Evolutionary conservation across 2,888 invertebrate genomes (phyloP), one percentile per base, ranked within the genome.

Genomic region (Saturnia japonica): DNA sequence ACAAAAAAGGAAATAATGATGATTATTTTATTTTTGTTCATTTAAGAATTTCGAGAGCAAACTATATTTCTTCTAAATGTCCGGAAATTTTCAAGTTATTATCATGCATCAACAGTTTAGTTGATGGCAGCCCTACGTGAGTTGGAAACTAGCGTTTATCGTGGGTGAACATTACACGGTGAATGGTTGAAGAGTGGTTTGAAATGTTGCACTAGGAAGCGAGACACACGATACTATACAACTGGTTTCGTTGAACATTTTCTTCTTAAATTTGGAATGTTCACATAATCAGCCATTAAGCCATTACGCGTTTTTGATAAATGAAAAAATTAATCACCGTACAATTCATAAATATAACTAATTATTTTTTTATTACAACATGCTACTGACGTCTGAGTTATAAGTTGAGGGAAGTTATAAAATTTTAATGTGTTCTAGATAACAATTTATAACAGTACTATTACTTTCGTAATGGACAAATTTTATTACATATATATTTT

Each of bases 141-240:
- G 34, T 40, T 8, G n/a, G 25, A 16, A 71, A 72, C 71, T 73
- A 72, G 71, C 71, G 70, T 42, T 25, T n/a, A 66, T 40, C 14
- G 40, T 45, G n/a, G 67, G 64, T 47, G 67, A 47, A 67, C 43
- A 79, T 77, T 78, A 74, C 72, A 78, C 78, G 74, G 78, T 77
- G 77, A 79, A 71, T 74, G 78, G 71, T 67, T 71, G 73, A 73
- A 70, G 76, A 77, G 77, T 77, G 73, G 80, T 82, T 81, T 80
- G 76, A 83, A 84, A 84, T 78, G 78, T 78, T 79, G 78, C 78
- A 79, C 76, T 75, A 82, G 81, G 80, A 82, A 82, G 78, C 73
- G 34, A 64, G 64, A 34, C 64, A 34, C 64, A 22, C 64, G 34
- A 19, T n/a, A 34, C 64, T 72, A 68, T 22, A 47, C 69, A 78